These are phyloP conservation scores for Tyrannus savana DNA, from an alignment of 2,113 vertebrate species.

Conservation along the genomic window DNA sequence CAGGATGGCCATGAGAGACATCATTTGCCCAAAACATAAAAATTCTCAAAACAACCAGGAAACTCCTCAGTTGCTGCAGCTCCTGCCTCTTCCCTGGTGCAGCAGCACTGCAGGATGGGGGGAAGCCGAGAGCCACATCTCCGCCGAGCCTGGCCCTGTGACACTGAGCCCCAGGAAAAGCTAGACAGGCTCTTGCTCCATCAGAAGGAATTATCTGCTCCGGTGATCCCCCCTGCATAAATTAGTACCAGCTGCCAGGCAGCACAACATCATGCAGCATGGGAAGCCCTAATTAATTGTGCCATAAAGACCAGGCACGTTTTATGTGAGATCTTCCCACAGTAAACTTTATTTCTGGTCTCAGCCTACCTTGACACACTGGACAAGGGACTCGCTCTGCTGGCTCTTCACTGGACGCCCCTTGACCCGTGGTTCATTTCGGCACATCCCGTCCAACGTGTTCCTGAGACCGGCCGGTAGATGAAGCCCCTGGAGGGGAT, in stretches of 20 bases:
- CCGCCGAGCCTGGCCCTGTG: background rate
- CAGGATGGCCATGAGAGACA: background rate
- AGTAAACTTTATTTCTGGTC: no score
- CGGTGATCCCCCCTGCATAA: background rate
- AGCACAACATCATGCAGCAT: background rate
- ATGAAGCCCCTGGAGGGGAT: background rate
- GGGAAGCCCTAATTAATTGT: background rate
- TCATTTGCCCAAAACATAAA: background rate
- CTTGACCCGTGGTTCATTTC: background rate
- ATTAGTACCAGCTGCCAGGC: background rate
- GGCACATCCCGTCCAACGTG: conserved; percentile 26
- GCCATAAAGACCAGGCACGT: background rate
- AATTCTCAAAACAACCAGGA: background rate
- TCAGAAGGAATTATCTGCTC: background rate
- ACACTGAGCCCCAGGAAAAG: background rate
- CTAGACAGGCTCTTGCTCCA: background rate
- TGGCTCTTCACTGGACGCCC: background rate
- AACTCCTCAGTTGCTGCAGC: background rate
- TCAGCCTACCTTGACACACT: conserved; percentile 82
- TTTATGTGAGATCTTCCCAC: fast-evolving
- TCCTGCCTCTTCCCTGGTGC: background rate
- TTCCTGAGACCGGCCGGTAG: conserved; percentile 48
- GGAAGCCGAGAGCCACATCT: background rate
- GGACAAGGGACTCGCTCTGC: conserved; percentile 75
- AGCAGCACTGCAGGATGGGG: fast-evolving